Evolutionary conservation across 1,140 invertebrate species (phyloP), one percentile per base, ranked within the genome.

Genomic region (Drosophila ohnishii): DNA sequence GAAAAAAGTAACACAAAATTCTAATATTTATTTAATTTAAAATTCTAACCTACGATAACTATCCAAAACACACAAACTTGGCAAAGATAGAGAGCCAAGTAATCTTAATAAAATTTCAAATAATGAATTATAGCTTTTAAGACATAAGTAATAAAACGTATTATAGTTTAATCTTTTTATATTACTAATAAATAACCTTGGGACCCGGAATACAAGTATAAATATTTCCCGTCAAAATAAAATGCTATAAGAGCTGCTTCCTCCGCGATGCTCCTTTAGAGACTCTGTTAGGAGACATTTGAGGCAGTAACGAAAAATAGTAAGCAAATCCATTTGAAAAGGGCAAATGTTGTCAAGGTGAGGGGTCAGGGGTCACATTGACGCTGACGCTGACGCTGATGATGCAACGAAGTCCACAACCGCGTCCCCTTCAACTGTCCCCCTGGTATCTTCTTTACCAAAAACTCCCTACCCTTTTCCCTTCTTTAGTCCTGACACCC

Each of bases 391-490:
- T 47, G 53, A 37, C 32, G 67, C 65, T 63, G 74, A 69, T 67
- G 75, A 70, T 85, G 81, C 81, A 80, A 84, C 62, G 58, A 57
- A 78, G 60, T 47, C 30, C 47, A 47, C 13, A 19, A 19, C 30
- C 56, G 13, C 34, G 45, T 56, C 48, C 22, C 56, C 32, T 32
- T 30, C 16, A 25, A 45, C 25, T 58, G 40, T 45, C 56, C 40
- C 40, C 22, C 32, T 22, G 50, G 6, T 22, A 13, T 35, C 16
- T 22, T 35, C 16, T 8, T n/a, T 22, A 9, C 50, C 50, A 1
- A n/a, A 14, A 55, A 37, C 51, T 55, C 13, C 34, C 10, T 55
- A 25, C 51, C 5, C 14, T 34, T 9, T 3, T 5, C 16, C 28
- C 28, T 13, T 11, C 50, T 1, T 19, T 19, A 22, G 22, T 53